Evolutionary conservation across 53 echinoderm and acorn worm genomes (phyloP), one percentile per base, ranked within the genome.

Genomic region (Temnopleurus reevesii): DNA sequence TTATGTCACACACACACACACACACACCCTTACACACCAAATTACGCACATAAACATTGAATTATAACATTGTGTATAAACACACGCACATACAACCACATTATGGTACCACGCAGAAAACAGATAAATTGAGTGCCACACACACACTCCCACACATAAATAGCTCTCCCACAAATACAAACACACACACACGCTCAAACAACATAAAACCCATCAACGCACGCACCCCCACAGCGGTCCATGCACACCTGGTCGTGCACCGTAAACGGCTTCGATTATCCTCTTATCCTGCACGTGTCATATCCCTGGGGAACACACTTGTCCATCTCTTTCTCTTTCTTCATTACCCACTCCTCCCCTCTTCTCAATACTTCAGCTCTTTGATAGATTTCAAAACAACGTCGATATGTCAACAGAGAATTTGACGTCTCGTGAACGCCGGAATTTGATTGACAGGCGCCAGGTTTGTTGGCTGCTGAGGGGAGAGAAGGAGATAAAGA

Each of bases 331-430:
- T 6, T 23, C 79, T 41, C 23, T 30, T 49, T 49, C 79, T 79
- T 79, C 55, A 83, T 83, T 83, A 83, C 17, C 83, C 83, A 57
- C 44, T 41, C 59, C 25, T 45, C 57, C 43, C 34, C 36, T 29
- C 59, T 44, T 33, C 23, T 85, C 85, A 41, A 83, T 60, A 41
- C 44, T 85, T 85, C 60, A 23, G 28, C 51, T 65, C 66, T 87
- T 87, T 87, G 88, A 87, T 64, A 30, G 88, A 87, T 87, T 87
- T 12, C 46, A 87, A 86, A 87, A 87, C 88, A 87, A 87, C 88
- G 88, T 87, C 88, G 88, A 87, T 87, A 87, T 87, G 88, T 87
- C 88, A 87, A 87, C 88, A 87, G 53, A 51, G 35, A 60, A 29
- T 59, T 71, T 87, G 88, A 87, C 88, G 88, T 65, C 88, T 87